Evolutionary conservation across 2,113 vertebrate genomes (phyloP).

Genomic region (Corydoras sp.): DNA sequence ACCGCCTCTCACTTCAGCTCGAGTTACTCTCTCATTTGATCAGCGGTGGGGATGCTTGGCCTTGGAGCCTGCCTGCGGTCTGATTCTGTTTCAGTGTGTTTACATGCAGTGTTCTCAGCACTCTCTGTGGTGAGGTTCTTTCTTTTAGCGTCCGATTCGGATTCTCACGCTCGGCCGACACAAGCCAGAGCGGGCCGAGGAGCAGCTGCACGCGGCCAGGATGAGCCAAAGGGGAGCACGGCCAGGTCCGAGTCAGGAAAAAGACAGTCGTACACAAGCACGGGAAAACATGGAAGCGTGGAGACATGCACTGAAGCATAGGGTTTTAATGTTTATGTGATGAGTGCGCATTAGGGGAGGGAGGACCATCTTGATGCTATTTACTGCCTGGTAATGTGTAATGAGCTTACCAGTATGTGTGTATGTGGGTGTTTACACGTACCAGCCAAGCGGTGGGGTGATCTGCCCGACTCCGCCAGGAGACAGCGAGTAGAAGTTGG

Average conservation of each 20-base stretch:
- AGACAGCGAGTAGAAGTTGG: conserved; percentile 94
- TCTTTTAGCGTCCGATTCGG: background rate
- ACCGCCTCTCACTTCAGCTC: conserved; percentile 2
- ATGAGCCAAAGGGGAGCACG: conserved; percentile 8
- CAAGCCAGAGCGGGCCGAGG: background rate
- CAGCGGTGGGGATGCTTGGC: conserved; percentile 5
- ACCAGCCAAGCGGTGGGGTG: conserved; percentile 96
- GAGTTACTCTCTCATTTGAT: conserved; percentile 16
- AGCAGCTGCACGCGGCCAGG: conserved; percentile 7
- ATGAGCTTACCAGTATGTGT: conserved; percentile 25
- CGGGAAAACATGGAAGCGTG: background rate
- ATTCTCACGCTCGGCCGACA: conserved; percentile 20
- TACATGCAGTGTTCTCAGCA: conserved; percentile 9
- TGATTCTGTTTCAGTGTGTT: conserved; percentile 25
- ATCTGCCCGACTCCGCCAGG: conserved; percentile 92
- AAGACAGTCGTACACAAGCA: background rate
- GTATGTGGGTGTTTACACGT: conserved; percentile 55
- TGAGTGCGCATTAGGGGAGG: background rate
- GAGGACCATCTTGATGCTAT: conserved; percentile 11
- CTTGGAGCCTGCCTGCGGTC: conserved; percentile 18
- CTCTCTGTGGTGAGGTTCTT: background rate
- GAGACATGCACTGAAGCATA: too few species aligned
- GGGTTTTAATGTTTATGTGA: background rate
- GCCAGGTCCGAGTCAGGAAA: conserved; percentile 18
- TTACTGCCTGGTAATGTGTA: conserved; percentile 34